Evolutionary conservation across 2,113 vertebrate species (phyloP).

Genomic region (Agapornis roseicollis): DNA sequence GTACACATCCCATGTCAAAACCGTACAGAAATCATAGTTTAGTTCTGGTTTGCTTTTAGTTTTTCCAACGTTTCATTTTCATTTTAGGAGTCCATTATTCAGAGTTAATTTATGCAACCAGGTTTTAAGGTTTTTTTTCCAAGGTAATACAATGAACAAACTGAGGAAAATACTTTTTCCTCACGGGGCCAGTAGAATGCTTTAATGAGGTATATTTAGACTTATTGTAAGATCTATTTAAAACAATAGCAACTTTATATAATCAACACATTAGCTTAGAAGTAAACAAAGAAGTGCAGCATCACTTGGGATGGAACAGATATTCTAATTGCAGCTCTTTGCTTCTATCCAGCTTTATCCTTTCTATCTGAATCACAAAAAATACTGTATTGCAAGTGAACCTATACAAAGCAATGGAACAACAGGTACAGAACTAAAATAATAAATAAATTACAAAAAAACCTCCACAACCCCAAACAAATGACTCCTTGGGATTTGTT

Average conservation of each 20-base stretch:
- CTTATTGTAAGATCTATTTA: not conserved
- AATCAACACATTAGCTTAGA: not conserved
- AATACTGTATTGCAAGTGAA: not conserved
- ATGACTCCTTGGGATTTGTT: fast-evolving
- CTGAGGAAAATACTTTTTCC: not conserved
- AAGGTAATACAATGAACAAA: not conserved
- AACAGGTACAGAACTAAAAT: not conserved
- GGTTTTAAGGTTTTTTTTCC: not conserved
- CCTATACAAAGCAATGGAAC: not conserved
- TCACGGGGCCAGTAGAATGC: not conserved
- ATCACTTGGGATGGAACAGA: not conserved
- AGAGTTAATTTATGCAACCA: not conserved
- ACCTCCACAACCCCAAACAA: fast-evolving
- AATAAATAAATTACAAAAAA: not conserved
- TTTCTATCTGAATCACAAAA: not conserved
- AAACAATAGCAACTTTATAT: not conserved
- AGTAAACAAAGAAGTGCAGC: not conserved
- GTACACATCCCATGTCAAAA: not conserved
- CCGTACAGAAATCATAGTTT: not conserved
- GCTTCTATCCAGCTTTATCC: not conserved
- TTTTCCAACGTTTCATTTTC: not conserved
- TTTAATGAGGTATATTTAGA: not conserved
- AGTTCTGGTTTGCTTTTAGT: fast-evolving
- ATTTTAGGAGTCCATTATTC: not conserved
- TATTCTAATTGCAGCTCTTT: not conserved